phyloP scores from a whole-genome alignment of 2,888 invertebrate genomes.

The Callyntrura sp. region DNA sequence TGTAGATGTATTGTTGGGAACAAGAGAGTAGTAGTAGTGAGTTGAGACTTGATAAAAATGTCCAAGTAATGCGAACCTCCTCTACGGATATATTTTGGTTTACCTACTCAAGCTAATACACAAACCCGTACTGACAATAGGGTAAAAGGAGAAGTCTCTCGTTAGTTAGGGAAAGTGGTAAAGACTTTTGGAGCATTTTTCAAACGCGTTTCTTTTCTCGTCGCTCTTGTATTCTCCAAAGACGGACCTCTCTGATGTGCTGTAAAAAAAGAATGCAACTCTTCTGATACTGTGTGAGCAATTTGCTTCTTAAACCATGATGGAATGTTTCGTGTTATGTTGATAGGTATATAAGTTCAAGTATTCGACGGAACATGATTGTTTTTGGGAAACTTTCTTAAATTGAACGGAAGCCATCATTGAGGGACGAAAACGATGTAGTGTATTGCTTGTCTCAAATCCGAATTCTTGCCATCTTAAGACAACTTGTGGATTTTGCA shows the following conservation, averaged over 20 bases:
- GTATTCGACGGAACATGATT: neutral
- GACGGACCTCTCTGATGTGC: conserved; percentile 46
- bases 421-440: too few relatives aligned
- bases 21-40: neutral
- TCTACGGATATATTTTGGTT: too few relatives aligned
- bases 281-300: neutral
- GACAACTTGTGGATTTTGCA: too few relatives aligned
- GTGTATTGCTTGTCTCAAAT: too few relatives aligned
- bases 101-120: neutral
- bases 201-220: conserved; percentile 2
- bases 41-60: neutral
- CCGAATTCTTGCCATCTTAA: too few relatives aligned
- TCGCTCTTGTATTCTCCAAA: conserved; percentile 6
- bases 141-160: conserved; percentile 38
- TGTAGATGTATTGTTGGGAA: neutral
- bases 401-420: too few relatives aligned
- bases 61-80: neutral
- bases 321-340: too few relatives aligned
- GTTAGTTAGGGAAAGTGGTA: conserved; percentile 54
- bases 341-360: neutral
- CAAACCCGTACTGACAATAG: conserved; percentile 17
- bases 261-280: conserved; percentile 32
- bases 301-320: conserved; percentile 29
- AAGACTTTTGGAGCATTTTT: conserved; percentile 41
- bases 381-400: too few relatives aligned